Evolutionary conservation across 2,797 vertebrate species (phyloP).

Genomic region (Macrochelys suwanniensis): DNA sequence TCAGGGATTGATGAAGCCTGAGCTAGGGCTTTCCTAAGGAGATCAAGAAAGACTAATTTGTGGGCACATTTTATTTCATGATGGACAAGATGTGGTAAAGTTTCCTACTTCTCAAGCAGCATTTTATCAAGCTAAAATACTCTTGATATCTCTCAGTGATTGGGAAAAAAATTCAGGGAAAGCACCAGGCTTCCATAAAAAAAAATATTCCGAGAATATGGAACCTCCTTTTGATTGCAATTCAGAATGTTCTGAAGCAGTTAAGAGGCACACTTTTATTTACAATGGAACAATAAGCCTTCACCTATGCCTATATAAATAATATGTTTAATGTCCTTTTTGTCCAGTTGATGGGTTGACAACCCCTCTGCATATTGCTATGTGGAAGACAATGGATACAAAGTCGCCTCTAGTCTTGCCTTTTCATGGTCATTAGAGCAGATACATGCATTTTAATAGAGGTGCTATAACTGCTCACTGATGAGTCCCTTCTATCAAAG

Average conservation of each 20-base stretch:
- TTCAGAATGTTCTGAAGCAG: background rate
- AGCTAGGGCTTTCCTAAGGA: background rate
- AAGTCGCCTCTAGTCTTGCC: background rate
- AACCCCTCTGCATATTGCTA: background rate
- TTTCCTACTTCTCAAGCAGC: background rate
- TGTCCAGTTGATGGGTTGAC: background rate
- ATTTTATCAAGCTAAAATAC: no score
- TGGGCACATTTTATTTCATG: fast-evolving
- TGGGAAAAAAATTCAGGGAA: background rate
- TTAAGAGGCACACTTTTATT: background rate
- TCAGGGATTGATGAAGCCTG: background rate
- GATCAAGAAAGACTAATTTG: background rate
- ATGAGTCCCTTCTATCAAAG: background rate
- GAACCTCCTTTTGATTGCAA: background rate
- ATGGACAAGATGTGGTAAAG: background rate
- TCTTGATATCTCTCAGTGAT: background rate
- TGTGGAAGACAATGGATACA: background rate
- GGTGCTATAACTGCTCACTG: background rate
- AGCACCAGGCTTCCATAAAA: background rate
- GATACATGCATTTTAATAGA: background rate
- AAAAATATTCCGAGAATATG: background rate
- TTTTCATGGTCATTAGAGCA: background rate
- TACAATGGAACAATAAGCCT: fast-evolving
- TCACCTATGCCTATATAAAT: background rate
- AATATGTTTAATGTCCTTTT: background rate